Evolutionary conservation across 2,113 vertebrate species (phyloP).

Genomic region (Leuciscus idus): DNA sequence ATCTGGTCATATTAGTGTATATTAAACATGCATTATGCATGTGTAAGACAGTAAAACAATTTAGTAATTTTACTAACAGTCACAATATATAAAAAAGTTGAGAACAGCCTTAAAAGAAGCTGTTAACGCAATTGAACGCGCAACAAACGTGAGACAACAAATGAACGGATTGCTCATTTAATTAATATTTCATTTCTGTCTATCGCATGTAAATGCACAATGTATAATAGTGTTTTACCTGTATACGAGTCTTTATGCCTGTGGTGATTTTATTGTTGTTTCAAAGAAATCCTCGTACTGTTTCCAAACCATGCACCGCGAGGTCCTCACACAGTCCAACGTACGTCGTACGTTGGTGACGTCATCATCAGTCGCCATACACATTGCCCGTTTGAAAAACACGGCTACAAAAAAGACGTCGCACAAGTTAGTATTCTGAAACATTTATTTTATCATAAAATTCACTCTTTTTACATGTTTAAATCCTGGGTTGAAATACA

Average conservation of each 20-base stretch:
- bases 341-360: constrained; percentile 47
- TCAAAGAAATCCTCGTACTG: constrained; percentile 9
- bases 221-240: not conserved
- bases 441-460: not conserved
- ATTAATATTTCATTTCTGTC: not conserved
- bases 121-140: not conserved
- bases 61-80: not conserved
- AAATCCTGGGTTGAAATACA: not conserved
- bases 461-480: not conserved
- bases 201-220: not conserved
- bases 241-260: not conserved
- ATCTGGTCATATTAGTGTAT: not conserved
- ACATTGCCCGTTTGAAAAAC: constrained; percentile 21
- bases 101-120: not conserved
- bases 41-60: not conserved
- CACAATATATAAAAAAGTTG: not conserved
- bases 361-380: not conserved
- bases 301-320: constrained; percentile 51
- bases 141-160: not conserved
- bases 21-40: not conserved
- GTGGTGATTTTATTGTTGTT: not conserved
- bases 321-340: constrained; percentile 46
- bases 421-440: not conserved
- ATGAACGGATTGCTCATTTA: not conserved
- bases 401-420: not conserved